phyloP scores from a whole-genome alignment of 1,140 invertebrate species.

The Trypoxylus dichotomus region DNA sequence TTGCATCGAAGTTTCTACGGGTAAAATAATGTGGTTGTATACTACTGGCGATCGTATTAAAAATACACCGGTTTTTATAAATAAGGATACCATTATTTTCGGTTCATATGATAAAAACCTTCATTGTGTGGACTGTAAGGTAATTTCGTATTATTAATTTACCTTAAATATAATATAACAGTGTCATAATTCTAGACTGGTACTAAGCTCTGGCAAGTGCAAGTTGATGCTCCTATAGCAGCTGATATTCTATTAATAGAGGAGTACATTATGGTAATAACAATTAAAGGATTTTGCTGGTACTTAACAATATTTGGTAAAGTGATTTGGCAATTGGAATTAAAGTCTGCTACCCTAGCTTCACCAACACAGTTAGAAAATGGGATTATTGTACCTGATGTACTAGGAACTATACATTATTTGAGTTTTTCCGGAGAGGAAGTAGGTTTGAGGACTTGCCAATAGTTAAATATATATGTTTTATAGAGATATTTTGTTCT shows the following conservation, averaged over 20 bases:
- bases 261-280: slow-evolving; percentile 55
- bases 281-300: slow-evolving; percentile 62
- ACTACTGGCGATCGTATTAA: slow-evolving; percentile 66
- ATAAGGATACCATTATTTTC: slow-evolving; percentile 58
- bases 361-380: slow-evolving; percentile 58
- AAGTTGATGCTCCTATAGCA: slow-evolving; percentile 60
- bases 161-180: neutral
- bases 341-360: slow-evolving; percentile 65
- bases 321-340: slow-evolving; percentile 57
- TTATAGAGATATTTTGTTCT: slow-evolving; percentile 35
- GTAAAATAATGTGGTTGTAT: slow-evolving; percentile 64
- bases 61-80: slow-evolving; percentile 61
- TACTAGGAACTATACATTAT: slow-evolving; percentile 61
- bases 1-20: slow-evolving; percentile 59
- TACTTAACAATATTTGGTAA: slow-evolving; percentile 54
- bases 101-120: slow-evolving; percentile 71
- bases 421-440: slow-evolving; percentile 52
- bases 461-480: slow-evolving; percentile 22
- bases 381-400: slow-evolving; percentile 58
- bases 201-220: slow-evolving; percentile 54
- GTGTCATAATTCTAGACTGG: slow-evolving; percentile 50
- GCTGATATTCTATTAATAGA: slow-evolving; percentile 61
- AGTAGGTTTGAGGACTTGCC: slow-evolving; percentile 44
- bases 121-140: slow-evolving; percentile 62
- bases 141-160: slow-evolving; percentile 46